Percentiles rank a stretch among this genome's conserved stretches.
Conservation (phyloP, 2,797 vertebrate species). For the Myotis vivesi region DNA sequence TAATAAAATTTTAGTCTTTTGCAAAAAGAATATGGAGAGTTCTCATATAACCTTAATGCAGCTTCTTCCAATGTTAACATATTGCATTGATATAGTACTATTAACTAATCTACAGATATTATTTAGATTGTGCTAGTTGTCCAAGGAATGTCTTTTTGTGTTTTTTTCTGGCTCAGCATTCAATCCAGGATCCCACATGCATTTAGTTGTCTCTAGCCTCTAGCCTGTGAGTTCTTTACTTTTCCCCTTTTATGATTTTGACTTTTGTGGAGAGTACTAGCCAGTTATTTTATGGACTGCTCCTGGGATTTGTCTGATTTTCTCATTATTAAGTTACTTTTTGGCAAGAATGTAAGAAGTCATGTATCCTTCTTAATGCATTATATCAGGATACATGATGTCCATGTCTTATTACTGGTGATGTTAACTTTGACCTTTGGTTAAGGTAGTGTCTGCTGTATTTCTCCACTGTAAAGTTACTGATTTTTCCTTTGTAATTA, state of each 20-base stretch:
- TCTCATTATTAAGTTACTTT: background rate
- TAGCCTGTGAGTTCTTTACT: background rate
- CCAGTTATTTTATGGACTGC: background rate
- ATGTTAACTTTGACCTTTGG: background rate
- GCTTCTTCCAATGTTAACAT: slow-evolving; percentile 20
- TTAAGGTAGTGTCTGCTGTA: background rate
- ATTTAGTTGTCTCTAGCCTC: background rate
- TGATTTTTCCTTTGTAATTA: slow-evolving; percentile 34
- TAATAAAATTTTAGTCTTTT: background rate
- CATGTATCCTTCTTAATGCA: background rate
- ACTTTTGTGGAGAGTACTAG: background rate
- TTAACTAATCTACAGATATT: background rate
- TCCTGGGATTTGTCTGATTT: background rate
- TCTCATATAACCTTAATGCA: background rate
- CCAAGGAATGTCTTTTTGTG: background rate
- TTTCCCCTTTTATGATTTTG: slow-evolving; percentile 1
- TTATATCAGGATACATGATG: background rate
- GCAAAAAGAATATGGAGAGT: background rate
- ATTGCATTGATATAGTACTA: background rate
- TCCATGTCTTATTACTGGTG: background rate
- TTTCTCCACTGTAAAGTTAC: background rate
- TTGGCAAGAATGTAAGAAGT: background rate
- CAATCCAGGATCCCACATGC: background rate
- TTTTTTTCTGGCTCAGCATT: background rate
- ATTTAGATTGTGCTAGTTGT: background rate